A percentile compares a stretch with the other conserved stretches of the same genome.
Evolutionary conservation across 2,888 invertebrate genomes (phyloP).

Genomic region (Brachyptera risi): DNA sequence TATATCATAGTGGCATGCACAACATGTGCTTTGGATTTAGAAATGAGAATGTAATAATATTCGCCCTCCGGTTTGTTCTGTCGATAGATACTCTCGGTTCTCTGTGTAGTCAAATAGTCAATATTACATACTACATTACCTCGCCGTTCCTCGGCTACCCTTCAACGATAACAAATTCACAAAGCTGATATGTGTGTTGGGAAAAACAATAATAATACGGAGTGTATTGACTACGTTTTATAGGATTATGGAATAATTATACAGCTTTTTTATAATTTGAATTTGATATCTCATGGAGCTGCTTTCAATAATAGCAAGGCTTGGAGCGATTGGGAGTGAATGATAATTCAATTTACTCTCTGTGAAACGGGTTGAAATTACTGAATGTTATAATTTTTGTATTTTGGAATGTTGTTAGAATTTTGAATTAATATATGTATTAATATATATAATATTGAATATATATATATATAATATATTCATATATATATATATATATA

Average conservation of each 20-base stretch:
- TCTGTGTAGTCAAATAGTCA: constrained; percentile 14
- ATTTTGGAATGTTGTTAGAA: too few species aligned
- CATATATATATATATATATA: too few species aligned
- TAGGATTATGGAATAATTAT: too few species aligned
- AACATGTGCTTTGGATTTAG: not conserved
- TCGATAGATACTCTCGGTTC: too few species aligned
- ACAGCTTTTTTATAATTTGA: not conserved
- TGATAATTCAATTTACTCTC: not conserved
- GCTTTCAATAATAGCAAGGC: not conserved
- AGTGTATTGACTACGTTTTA: constrained; percentile 1
- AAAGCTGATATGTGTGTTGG: constrained; percentile 2
- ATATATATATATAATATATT: too few species aligned
- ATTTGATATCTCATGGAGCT: constrained; percentile 3
- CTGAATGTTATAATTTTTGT: too few species aligned
- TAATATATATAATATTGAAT: too few species aligned
- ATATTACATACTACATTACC: constrained; percentile 11
- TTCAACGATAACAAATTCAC: not conserved
- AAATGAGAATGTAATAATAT: constrained; percentile 1
- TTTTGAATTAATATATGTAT: too few species aligned
- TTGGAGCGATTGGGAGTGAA: not conserved
- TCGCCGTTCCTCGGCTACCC: not conserved
- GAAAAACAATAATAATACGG: not conserved
- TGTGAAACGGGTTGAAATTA: not conserved
- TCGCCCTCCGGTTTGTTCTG: not conserved
- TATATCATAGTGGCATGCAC: not conserved